These are phyloP conservation scores for Drosophila tropicalis DNA, from an alignment of 1,140 invertebrate species.

Conservation along the genomic window DNA sequence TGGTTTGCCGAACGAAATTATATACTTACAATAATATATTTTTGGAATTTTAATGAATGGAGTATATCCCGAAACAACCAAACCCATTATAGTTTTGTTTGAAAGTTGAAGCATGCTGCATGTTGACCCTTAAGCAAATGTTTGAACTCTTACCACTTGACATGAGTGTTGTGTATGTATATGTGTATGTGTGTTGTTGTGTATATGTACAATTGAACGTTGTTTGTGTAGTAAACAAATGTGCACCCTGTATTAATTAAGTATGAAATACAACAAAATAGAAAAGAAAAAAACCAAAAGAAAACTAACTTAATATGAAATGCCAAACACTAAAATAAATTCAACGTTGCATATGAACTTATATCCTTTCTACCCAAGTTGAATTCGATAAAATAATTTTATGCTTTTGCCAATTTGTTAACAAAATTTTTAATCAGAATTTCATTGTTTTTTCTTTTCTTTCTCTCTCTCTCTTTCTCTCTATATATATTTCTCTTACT, in stretches of 20 bases:
- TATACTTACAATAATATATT: background rate
- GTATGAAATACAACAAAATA: conserved; percentile 16
- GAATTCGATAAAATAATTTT: conserved; percentile 60
- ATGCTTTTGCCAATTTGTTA: conserved; percentile 42
- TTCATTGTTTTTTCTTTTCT: conserved; percentile 45
- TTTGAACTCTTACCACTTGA: conserved; percentile 2
- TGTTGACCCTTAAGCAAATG: conserved; percentile 16
- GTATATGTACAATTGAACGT: conserved; percentile 5
- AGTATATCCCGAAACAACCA: background rate
- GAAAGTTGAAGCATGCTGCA: conserved; percentile 11
- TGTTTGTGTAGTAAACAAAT: conserved; percentile 14
- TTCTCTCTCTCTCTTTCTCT: conserved; percentile 42
- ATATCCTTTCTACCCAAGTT: conserved; percentile 23
- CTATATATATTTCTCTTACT: conserved; percentile 47
- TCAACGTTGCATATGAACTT: conserved; percentile 44
- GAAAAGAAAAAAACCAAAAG: conserved; percentile 31
- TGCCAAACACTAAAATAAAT: conserved; percentile 23
- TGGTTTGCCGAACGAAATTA: conserved; percentile 3
- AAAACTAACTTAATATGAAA: conserved; percentile 23
- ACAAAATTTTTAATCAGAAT: conserved; percentile 57
- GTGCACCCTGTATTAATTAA: conserved; percentile 17
- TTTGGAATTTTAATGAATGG: background rate
- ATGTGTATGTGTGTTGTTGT: background rate
- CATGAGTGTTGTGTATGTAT: conserved; percentile 17
- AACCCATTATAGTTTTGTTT: conserved; percentile 1